Base-by-base conservation (phyloP, 2,797 vertebrate genomes). In the Microctenopoma lineatum region DNA sequence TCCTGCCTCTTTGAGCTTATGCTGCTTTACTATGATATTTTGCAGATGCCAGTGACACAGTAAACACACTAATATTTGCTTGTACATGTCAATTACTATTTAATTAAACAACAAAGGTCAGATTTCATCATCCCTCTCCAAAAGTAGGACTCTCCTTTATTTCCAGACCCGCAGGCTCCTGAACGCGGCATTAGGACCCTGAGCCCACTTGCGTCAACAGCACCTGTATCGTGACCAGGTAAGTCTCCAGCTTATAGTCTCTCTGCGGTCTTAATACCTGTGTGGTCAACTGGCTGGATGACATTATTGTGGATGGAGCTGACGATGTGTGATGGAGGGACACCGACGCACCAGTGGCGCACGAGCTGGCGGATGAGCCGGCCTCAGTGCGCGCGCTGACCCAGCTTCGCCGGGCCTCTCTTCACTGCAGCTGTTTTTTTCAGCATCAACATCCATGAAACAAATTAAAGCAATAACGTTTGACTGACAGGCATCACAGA, bases 401-500 rank as follows among this genome's bases (percentile, higher is more conserved):
- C 70, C 59, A 8, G 7, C 47, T 55, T 83, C 52, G 57, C 64
- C 66, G 53, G 15, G 36, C 29, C 18, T 38, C 29, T 11, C 59
- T 46, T 60, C 39, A 11, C 27, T 6, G 45, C 48, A 7, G 7
- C 7, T 18, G 5, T 26, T 18, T 60, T 12, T 52, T 48, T 38
- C 38, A 45, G 26, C 55, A 38, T 62, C 70, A 63, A 50, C 65
- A 56, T 11, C 54, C 63, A 36, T 55, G 38, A 69, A 47, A 69
- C 15, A 57, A 38, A 51, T 69, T 74, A 16, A 77, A 75, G 68
- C 72, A 48, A 5, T 9, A 38, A 21, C 5, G 38, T 34, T 18
- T 86, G 84, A 85, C 25, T 82, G 86, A 86, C 79, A 83, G 66
- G 70, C 74, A 7, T 75, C 72, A 45, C 73, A 29, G 15, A 6